Evolutionary conservation across 2,888 invertebrate genomes (phyloP), one percentile per base, ranked within the genome.

Genomic region (Eupeodes latifasciatus): DNA sequence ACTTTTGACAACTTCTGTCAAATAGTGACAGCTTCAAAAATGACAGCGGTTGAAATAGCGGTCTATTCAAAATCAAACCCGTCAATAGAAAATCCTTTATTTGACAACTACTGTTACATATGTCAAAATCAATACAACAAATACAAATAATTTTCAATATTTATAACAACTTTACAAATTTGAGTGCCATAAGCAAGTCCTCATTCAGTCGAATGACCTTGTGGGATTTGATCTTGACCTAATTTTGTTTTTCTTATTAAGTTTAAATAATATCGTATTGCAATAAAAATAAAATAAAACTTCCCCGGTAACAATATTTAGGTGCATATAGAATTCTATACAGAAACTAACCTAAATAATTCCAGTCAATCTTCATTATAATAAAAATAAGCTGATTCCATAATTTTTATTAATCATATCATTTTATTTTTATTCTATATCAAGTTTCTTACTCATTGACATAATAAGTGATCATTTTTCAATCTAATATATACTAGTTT

Each of bases 391-490:
- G 64, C 64, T 47, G 47, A 66, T 47, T 44, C 27, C 14, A 27
- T 66, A 7, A 49, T 66, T 49, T 16, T n/a, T 27, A n/a, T 40
- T 19, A 36, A 4, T 5, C 0, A 40, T 62, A 44, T 44, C 12
- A 59, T 59, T 6, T 2, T 11, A 19, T 44, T 62, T 7, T 40
- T 40, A 27, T 27, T 40, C 3, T 16, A 6, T 44, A 66, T 66
- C 64, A 49, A 66, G 27, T 66, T 66, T 66, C 66, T 49, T 27
- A 66, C 49, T 49, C 62, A 62, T 11, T 62, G 62, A 62, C 16
- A 62, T 62, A 62, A 40, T 62, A 40, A 62, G 16, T 62, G 11
- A 40, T 62, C 40, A 62, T 10, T 62, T 40, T 62, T 44, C 61
- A 1, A 27, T 27, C 27, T 27, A 27, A 27, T 27, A 34, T 59